Evolutionary conservation across 2,888 invertebrate species (phyloP), one percentile per base, ranked within the genome.

Genomic region (Eupithecia pulchellata): DNA sequence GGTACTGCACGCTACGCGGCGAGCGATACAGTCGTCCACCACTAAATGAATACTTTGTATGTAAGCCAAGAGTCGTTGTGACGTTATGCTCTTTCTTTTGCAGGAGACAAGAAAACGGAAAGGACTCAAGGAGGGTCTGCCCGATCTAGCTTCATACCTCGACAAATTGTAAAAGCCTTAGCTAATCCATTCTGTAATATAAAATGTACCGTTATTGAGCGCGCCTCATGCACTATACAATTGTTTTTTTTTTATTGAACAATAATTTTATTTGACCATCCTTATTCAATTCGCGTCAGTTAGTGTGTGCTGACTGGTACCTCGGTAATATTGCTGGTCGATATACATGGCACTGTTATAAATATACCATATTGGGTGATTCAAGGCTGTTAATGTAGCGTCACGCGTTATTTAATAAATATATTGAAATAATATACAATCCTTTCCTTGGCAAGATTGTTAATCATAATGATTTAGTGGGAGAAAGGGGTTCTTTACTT

Each of bases 111-210:
- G 99, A 92, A 99, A 99, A 95, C 97, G 99, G 94, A 99, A 99
- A 96, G 99, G 99, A 93, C 96, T 99, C 89, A 99, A 99, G 95
- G 99, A 99, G 90, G 98, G 98, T 91, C 96, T 99, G 82, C 99
- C 99, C 86, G 98, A 98, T 89, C 95, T 99, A 88, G 94, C 97
- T 88, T 97, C 98, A 95, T 99, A 98, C 95, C 95, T 99, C 95
- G 99, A 99, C 96, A 99, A 99, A 95, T 96, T 99, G 97, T 99
- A 99, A 98, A 91, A 87, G 86, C 82, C 86, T 84, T 92, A 92
- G 92, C 91, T 89, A 91, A 91, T 90, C 87, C 84, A 84, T 86
- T 86, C 83, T 93, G 91, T 93, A 93, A 91, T 90, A 92, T 92
- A 72, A 62, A 72, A 92, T 91, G 89, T 90, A 91, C 89, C 87